Evolutionary conservation across 2,888 invertebrate species (phyloP).

Genomic region (Drosophila koepferae): DNA sequence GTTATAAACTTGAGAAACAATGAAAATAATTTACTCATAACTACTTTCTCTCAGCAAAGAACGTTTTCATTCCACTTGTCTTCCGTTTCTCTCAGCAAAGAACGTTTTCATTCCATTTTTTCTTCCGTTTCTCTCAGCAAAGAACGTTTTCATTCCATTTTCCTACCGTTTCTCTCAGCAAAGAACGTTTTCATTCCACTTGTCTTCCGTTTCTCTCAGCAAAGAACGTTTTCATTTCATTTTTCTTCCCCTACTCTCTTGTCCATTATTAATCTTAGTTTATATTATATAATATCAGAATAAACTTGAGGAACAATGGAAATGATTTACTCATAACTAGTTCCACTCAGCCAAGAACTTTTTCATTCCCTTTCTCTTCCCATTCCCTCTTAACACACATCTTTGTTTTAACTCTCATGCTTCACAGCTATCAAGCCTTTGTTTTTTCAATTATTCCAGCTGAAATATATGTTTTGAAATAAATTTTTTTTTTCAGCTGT

Average conservation of each 20-base stretch:
- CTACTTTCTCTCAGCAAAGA: too few species aligned
- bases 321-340: too few species aligned
- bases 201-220: not conserved
- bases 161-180: too few species aligned
- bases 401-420: not conserved
- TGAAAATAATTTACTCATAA: too few species aligned
- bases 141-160: not conserved
- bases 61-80: too few species aligned
- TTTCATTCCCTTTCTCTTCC: not conserved
- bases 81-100: not conserved
- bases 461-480: constrained; percentile 29
- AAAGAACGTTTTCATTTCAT: not conserved
- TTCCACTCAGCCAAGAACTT: not conserved
- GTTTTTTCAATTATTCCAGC: not conserved
- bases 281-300: too few species aligned
- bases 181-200: too few species aligned
- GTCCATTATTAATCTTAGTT: too few species aligned
- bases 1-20: too few species aligned
- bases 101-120: not conserved
- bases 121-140: not conserved
- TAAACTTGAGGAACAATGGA: too few species aligned
- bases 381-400: not conserved
- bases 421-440: not conserved
- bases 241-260: not conserved
- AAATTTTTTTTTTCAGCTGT: constrained; percentile 3